Evolutionary conservation across 2,113 vertebrate species (phyloP).

Genomic region (Procavia capensis): DNA sequence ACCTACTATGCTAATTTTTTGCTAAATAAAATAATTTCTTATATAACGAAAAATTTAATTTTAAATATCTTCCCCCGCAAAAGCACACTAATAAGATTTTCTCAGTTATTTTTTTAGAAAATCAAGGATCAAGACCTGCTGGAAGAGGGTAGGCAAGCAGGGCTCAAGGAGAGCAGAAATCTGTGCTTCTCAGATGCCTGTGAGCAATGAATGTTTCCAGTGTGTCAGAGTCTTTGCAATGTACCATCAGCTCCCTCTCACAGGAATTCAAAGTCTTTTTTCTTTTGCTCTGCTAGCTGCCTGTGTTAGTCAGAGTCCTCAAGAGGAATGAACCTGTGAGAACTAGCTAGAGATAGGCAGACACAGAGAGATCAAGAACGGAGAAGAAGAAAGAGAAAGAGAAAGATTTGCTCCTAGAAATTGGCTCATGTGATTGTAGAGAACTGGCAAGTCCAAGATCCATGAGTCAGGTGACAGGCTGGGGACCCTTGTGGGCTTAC

Average conservation of each 20-base stretch:
- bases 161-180: not conserved
- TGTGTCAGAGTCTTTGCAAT: not conserved
- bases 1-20: not conserved
- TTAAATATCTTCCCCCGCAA: not conserved
- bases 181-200: not conserved
- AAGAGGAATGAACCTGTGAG: not conserved
- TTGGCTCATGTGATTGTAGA: not conserved
- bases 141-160: not conserved
- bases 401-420: not conserved
- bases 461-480: not conserved
- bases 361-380: not conserved
- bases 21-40: not conserved
- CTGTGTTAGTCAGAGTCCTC: not conserved
- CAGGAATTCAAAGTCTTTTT: not conserved
- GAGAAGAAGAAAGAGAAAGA: not conserved
- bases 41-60: not conserved
- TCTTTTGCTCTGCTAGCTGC: not conserved
- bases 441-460: not conserved
- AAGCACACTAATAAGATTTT: not conserved
- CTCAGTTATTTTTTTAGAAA: not conserved
- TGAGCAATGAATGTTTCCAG: not conserved
- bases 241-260: not conserved
- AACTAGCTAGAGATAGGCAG: not conserved
- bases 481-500: not conserved
- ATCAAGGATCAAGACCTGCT: not conserved